Evolutionary conservation across 23 tunicate genomes (phyloP).

Genomic region (Trididemnum miniatum): DNA sequence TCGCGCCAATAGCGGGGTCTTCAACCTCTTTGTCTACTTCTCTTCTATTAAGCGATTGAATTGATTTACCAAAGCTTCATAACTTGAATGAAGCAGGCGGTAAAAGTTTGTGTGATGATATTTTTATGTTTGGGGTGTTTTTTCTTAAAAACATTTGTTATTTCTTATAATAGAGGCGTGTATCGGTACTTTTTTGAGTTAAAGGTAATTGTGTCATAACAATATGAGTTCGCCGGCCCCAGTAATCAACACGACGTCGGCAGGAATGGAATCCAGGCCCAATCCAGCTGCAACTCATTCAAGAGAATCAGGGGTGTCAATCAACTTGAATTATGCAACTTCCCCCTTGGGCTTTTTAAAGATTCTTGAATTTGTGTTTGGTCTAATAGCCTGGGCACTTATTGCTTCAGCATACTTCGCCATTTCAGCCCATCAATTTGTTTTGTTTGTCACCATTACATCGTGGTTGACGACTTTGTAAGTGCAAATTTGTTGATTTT

Average conservation of each 20-base stretch:
- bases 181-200: too few relatives aligned
- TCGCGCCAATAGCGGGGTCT: too few relatives aligned
- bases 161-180: too few relatives aligned
- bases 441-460: slow-evolving; percentile 63
- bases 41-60: too few relatives aligned
- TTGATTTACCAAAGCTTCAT: too few relatives aligned
- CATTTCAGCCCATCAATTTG: slow-evolving; percentile 26
- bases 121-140: too few relatives aligned
- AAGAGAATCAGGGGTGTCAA: not conserved
- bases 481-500: slow-evolving; percentile 39
- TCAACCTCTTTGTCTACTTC: too few relatives aligned
- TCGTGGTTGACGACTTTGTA: slow-evolving; percentile 82
- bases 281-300: slow-evolving; percentile 24
- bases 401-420: slow-evolving; percentile 18
- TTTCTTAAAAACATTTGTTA: too few relatives aligned
- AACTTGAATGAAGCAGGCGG: too few relatives aligned
- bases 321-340: slow-evolving; percentile 57
- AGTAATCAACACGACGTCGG: not conserved
- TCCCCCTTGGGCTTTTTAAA: slow-evolving; percentile 51
- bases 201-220: too few relatives aligned
- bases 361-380: slow-evolving; percentile 55
- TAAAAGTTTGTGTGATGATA: too few relatives aligned
- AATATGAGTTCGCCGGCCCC: not conserved
- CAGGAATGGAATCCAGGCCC: not conserved
- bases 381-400: slow-evolving; percentile 60